Percentiles rank a stretch among this genome's conserved stretches.
Conservation (phyloP, 2,888 invertebrate species). For the Neuroscelio doddi region DNA sequence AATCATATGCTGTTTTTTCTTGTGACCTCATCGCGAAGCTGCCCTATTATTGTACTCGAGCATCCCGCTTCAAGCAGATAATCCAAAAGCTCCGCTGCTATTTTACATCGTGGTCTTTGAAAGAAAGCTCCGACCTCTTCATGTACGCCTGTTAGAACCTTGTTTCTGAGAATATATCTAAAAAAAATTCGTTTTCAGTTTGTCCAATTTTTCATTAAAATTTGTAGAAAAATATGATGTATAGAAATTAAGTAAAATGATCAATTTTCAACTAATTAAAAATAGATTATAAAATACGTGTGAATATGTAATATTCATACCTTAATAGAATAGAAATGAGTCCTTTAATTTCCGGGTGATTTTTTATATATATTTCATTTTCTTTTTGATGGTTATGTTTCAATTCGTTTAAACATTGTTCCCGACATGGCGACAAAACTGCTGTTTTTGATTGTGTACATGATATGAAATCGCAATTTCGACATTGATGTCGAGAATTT, state of each 20-base stretch:
- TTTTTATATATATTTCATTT: constrained; percentile 51
- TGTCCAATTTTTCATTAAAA: too few species aligned
- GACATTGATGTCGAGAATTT: too few species aligned
- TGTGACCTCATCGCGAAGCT: constrained; percentile 46
- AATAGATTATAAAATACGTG: too few species aligned
- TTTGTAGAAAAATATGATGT: too few species aligned
- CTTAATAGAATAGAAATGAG: constrained; percentile 50
- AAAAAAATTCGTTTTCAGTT: constrained; percentile 4
- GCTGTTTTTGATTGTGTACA: too few species aligned
- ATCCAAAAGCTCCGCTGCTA: constrained; percentile 50
- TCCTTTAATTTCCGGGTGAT: constrained; percentile 54
- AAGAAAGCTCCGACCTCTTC: constrained; percentile 49
- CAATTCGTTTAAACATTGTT: constrained; percentile 34
- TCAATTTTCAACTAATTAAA: too few species aligned
- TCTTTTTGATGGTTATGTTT: constrained; percentile 40
- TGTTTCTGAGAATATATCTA: constrained; percentile 47
- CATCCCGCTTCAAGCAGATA: constrained; percentile 48
- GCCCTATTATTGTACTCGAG: constrained; percentile 41
- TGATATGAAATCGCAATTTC: constrained; percentile 41
- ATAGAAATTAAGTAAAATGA: too few species aligned
- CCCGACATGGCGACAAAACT: constrained; percentile 37
- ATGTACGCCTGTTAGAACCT: constrained; percentile 42
- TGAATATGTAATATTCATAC: constrained; percentile 14
- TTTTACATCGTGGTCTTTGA: constrained; percentile 44
- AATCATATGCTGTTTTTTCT: constrained; percentile 22